Base-by-base conservation (phyloP, 1,140 invertebrate species). In the Drosophila ambigua region DNA sequence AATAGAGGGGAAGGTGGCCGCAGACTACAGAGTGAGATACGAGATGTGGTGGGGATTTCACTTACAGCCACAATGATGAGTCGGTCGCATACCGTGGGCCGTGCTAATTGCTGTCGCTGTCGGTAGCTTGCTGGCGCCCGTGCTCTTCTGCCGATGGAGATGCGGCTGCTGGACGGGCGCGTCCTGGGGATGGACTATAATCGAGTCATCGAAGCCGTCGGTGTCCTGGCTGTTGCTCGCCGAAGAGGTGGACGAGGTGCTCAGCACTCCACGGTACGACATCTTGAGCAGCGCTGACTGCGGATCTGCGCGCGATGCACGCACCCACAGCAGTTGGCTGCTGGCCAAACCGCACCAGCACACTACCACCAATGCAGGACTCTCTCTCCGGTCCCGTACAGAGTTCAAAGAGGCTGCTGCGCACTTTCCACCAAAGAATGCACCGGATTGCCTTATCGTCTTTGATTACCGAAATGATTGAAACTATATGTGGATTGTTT, bases 211-310 rank as follows among this genome's bases (percentile, higher is more conserved):
- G 7, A 68, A 88, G 9, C 66, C 72, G 39, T 82, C 82, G 2
- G 53, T 24, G 16, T 87, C 82, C 44, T 28, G 26, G 13, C 53
- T 58, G 1, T 16, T 23, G 5, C 44, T 6, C 24, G 43, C 5
- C 41, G 57, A 23, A 4, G 39, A 8, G 5, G 52, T 41, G 8
- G 83, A 68, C 15, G 66, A 53, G 7, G 58, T 73, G 41, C 58
- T 71, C 16, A 88, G 53, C 44, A 88, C 77, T 46, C 83, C 83
- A 11, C 83, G 83, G 60, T 83, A 88, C 4, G 83, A 78, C 83
- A 88, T 88, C 16, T 46, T 60, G 24, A 0, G 11, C 4, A 11
- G 15, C 23, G 4, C 9, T 43, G 1, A 8, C 5, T 16, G 26
- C n/a, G 26, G 13, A 5, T 58, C 26, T 28, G 13, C 15, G 9